Conservation (phyloP, 2,113 vertebrate species). For the Pseudorasbora parva region DNA sequence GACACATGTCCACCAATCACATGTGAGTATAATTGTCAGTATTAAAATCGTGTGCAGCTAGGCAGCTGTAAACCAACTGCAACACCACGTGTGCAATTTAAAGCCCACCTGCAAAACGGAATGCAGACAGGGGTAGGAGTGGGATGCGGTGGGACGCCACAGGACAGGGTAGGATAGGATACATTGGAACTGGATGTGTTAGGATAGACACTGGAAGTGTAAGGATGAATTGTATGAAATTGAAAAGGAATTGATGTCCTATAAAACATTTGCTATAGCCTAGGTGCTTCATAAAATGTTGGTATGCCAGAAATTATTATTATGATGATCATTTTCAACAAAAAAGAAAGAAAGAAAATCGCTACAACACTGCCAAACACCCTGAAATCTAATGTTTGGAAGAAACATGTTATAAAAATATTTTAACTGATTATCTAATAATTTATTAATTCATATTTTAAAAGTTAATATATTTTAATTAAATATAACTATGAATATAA, state of each 20-base stretch:
- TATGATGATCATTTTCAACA: too few species aligned
- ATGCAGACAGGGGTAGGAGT: neutral
- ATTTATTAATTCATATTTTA: neutral
- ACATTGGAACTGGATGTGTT: neutral
- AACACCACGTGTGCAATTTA: slow-evolving; percentile 33
- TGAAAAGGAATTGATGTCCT: neutral
- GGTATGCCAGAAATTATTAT: too few species aligned
- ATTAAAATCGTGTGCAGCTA: neutral
- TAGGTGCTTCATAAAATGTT: too few species aligned
- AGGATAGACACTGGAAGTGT: neutral
- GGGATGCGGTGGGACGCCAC: neutral
- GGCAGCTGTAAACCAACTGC: neutral
- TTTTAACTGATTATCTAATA: neutral
- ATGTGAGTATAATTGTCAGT: neutral
- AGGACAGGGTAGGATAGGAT: neutral
- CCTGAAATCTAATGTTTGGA: neutral
- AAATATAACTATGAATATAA: too few species aligned
- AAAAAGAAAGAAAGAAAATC: too few species aligned
- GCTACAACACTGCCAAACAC: neutral
- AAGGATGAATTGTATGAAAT: neutral
- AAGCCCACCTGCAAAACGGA: slow-evolving; percentile 17
- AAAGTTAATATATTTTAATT: too few species aligned
- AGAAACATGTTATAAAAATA: neutral
- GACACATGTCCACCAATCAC: slow-evolving; percentile 50
- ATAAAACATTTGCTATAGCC: too few species aligned